phyloP scores from a whole-genome alignment of 37 sponge, comb jelly and placozoan species.

The Haliclona indistincta region DNA sequence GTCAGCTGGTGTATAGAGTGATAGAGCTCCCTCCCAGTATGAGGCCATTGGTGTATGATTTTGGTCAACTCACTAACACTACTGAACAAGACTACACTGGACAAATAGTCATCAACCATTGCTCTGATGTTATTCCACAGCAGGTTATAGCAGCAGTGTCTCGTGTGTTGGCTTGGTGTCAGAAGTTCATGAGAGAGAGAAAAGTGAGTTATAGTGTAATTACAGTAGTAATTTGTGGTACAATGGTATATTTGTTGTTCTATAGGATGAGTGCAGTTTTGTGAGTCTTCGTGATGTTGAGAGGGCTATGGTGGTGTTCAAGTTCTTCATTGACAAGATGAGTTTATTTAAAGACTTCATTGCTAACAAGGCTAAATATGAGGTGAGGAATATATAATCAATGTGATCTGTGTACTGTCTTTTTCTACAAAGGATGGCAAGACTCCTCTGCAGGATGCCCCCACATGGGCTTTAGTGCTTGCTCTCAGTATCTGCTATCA shows the following conservation, averaged over 20 bases:
- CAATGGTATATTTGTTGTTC: neutral
- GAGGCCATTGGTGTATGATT: conserved; percentile 91
- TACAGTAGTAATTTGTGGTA: neutral
- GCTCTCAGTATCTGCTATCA: conserved; percentile 84
- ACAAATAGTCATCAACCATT: conserved; percentile 63
- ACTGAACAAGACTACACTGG: conserved; percentile 49
- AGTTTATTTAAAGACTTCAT: conserved; percentile 6
- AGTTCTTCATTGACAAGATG: conserved; percentile 48
- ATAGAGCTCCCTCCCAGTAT: conserved; percentile 92
- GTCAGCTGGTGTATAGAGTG: conserved; percentile 95
- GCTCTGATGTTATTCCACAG: conserved; percentile 11
- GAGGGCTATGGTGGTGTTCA: conserved; percentile 81
- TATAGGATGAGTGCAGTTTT: conserved; percentile 90
- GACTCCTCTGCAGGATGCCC: neutral
- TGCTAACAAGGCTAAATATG: conserved; percentile 4
- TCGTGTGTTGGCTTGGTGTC: conserved; percentile 58
- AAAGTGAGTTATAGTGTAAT: conserved; percentile 21
- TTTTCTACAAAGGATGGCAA: neutral
- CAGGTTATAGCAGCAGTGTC: conserved; percentile 22
- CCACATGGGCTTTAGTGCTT: conserved; percentile 51
- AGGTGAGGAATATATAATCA: too few relatives aligned
- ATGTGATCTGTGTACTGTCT: too few relatives aligned
- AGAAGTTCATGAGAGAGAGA: conserved; percentile 72
- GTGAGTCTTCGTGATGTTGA: conserved; percentile 90
- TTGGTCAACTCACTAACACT: conserved; percentile 58